These are phyloP conservation scores for Pteria penguin DNA, from an alignment of 2,888 invertebrate species.

Conservation along the genomic window DNA sequence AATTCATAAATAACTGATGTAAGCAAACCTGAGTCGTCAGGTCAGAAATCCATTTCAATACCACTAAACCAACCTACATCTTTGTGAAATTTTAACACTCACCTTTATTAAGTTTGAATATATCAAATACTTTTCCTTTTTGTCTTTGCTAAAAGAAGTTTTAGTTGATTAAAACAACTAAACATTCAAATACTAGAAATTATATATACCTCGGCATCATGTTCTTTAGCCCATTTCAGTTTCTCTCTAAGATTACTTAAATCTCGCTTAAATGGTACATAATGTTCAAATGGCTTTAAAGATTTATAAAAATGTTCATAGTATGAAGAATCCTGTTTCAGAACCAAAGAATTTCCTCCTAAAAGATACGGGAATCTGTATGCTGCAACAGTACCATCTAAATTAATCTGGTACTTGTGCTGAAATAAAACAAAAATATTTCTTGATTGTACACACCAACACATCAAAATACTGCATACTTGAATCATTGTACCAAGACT, in stretches of 20 bases:
- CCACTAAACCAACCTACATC: too few relatives aligned
- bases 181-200: too few relatives aligned
- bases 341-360: slow-evolving; percentile 91
- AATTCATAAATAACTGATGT: too few relatives aligned
- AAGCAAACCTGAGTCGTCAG: too few relatives aligned
- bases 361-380: slow-evolving; percentile 95
- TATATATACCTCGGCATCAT: slow-evolving; percentile 79
- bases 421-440: slow-evolving; percentile 81
- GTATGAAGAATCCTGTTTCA: slow-evolving; percentile 96
- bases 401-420: slow-evolving; percentile 96
- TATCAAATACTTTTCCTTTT: too few relatives aligned
- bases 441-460: neutral
- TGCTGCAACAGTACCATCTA: slow-evolving; percentile 98
- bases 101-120: too few relatives aligned
- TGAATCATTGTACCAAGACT: too few relatives aligned
- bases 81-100: too few relatives aligned
- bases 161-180: too few relatives aligned
- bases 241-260: slow-evolving; percentile 89
- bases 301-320: slow-evolving; percentile 95
- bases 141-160: too few relatives aligned
- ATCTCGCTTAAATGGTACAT: slow-evolving; percentile 89
- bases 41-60: too few relatives aligned
- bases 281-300: slow-evolving; percentile 89
- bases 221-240: slow-evolving; percentile 81
- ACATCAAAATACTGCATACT: too few relatives aligned